These are phyloP conservation scores for Notarius lentiginosus DNA, from an alignment of 2,113 vertebrate species.

Conservation along the genomic window DNA sequence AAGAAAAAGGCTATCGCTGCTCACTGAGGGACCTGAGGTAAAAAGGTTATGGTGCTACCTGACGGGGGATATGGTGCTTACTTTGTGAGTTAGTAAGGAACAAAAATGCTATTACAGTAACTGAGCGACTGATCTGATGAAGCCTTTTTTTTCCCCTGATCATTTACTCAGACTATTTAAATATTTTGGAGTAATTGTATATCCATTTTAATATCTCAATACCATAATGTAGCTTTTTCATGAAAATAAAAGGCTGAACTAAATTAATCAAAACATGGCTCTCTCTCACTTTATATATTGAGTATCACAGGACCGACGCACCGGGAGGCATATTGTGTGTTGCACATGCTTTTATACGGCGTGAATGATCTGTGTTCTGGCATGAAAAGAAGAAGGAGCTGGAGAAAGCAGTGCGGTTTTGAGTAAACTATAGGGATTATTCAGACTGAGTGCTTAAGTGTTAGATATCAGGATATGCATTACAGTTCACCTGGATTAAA, in stretches of 20 bases:
- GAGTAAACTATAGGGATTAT: slow-evolving; percentile 51
- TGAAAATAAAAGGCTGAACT: not conserved
- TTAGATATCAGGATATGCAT: not conserved
- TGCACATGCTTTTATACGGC: not conserved
- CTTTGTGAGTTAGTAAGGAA: not conserved
- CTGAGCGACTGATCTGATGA: not conserved
- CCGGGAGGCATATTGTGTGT: not conserved
- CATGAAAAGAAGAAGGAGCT: not conserved
- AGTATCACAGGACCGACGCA: not conserved
- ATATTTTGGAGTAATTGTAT: not conserved
- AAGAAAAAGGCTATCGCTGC: too few species aligned
- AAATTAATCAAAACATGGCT: not conserved
- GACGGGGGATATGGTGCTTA: not conserved
- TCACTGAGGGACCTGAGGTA: not conserved
- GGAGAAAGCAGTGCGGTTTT: slow-evolving; percentile 50
- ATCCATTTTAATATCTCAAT: not conserved
- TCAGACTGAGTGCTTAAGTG: slow-evolving; percentile 1
- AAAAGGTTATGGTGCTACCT: not conserved
- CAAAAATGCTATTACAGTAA: not conserved
- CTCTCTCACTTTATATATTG: not conserved
- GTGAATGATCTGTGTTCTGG: not conserved
- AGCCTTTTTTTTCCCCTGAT: not conserved
- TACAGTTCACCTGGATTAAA: slow-evolving; percentile 18
- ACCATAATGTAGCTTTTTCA: not conserved
- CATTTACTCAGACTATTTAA: not conserved